phyloP scores from a whole-genome alignment of 2,888 invertebrate genomes.

The Chymomyza amoena region DNA sequence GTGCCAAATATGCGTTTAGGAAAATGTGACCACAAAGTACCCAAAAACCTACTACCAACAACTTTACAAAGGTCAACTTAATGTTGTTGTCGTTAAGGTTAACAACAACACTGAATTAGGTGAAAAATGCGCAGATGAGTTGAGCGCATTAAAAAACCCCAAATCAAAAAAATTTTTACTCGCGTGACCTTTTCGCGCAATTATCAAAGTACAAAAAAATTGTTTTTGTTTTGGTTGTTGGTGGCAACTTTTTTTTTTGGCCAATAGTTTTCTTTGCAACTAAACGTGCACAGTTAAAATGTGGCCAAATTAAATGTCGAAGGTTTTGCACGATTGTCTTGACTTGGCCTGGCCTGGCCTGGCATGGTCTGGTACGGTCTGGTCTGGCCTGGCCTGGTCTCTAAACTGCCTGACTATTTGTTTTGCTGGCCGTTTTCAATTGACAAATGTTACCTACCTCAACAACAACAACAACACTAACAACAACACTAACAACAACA shows the following conservation, averaged over 20 bases:
- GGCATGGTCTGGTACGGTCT: constrained; percentile 4
- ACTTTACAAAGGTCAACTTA: constrained; percentile 44
- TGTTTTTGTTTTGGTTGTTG: constrained; percentile 18
- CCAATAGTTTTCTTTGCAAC: constrained; percentile 46
- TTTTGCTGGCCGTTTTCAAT: constrained; percentile 53
- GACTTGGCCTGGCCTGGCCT: constrained; percentile 1
- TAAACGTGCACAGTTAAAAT: constrained; percentile 62
- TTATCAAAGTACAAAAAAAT: constrained; percentile 47
- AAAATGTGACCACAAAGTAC: not conserved
- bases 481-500: not conserved
- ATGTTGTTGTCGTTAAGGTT: constrained; percentile 61
- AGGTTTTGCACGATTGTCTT: constrained; percentile 68
- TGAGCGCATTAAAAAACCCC: constrained; percentile 18
- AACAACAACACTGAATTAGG: constrained; percentile 34
- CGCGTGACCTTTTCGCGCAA: constrained; percentile 64
- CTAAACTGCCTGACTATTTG: constrained; percentile 22
- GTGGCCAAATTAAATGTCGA: constrained; percentile 69
- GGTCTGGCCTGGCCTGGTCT: constrained; percentile 20
- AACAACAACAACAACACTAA: constrained; percentile 17
- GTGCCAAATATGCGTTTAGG: constrained; percentile 40
- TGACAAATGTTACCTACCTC: constrained; percentile 62
- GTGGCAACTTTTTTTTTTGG: constrained; percentile 36
- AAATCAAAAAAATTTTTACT: constrained; percentile 33
- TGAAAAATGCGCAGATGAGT: constrained; percentile 26
- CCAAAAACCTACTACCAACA: not conserved